Evolutionary conservation across 2,797 vertebrate genomes (phyloP).

Genomic region (Galaxias olidus): DNA sequence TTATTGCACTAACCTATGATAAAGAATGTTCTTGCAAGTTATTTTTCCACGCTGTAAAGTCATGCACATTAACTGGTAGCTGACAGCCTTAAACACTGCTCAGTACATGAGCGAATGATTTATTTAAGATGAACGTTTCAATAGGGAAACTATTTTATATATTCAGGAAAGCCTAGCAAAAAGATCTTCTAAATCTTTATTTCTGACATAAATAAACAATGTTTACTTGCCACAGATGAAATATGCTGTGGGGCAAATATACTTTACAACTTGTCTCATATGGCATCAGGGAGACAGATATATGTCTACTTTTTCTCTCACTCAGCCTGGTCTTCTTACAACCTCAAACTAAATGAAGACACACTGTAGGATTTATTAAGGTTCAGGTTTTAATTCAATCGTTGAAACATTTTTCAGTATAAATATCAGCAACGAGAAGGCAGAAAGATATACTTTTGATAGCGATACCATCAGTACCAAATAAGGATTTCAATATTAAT

Average conservation of each 20-base stretch:
- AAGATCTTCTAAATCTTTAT: no score
- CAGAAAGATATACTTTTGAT: neutral
- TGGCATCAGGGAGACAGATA: slow-evolving; percentile 55
- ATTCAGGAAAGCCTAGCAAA: no score
- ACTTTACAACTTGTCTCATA: slow-evolving; percentile 59
- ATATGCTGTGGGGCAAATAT: slow-evolving; percentile 50
- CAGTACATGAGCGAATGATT: slow-evolving; percentile 20
- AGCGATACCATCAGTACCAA: neutral
- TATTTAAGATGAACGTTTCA: neutral
- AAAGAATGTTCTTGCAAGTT: neutral
- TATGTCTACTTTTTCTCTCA: slow-evolving; percentile 51
- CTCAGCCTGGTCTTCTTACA: slow-evolving; percentile 43
- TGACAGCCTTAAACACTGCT: neutral
- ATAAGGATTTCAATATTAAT: no score
- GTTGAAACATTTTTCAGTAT: slow-evolving; percentile 21
- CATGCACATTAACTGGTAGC: neutral
- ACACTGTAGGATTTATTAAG: slow-evolving; percentile 23
- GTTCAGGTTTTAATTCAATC: slow-evolving; percentile 16
- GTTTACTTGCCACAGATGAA: slow-evolving; percentile 4
- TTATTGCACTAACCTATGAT: slow-evolving; percentile 12
- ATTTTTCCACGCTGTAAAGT: neutral
- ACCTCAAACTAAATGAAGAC: slow-evolving; percentile 34
- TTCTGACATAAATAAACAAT: no score
- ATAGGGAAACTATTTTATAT: no score
- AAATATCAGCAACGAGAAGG: neutral